Conservation (phyloP, 2,888 invertebrate species). For the Synanthedon formicaeformis region DNA sequence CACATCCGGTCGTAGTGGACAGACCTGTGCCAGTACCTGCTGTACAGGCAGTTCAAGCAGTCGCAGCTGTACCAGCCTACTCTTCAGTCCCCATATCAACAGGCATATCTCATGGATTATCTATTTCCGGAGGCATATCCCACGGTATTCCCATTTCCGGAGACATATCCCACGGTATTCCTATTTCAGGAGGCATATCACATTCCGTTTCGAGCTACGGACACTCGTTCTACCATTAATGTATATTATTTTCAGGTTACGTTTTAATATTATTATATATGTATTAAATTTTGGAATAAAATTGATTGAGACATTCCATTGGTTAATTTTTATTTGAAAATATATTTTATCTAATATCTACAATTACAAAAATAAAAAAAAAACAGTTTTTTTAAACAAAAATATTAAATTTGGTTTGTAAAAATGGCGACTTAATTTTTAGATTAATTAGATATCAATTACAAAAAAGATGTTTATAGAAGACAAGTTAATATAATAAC, state of each 20-base stretch:
- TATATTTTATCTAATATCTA: no score
- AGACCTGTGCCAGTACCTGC: slow-evolving; percentile 44
- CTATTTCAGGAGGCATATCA: neutral
- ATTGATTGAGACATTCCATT: slow-evolving; percentile 1
- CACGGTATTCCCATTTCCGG: neutral
- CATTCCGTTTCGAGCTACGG: neutral
- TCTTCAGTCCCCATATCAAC: neutral
- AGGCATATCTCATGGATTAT: neutral
- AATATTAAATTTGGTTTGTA: no score
- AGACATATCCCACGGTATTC: neutral
- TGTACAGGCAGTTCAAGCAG: slow-evolving; percentile 39
- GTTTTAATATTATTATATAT: neutral
- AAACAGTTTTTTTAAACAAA: no score
- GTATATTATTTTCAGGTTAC: neutral
- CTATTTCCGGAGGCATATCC: neutral
- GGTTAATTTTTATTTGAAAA: neutral
- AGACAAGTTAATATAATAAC: no score
- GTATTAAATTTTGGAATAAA: slow-evolving; percentile 4
- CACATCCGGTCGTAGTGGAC: slow-evolving; percentile 29
- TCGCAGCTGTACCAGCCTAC: slow-evolving; percentile 15
- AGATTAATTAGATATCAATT: no score
- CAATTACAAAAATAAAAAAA: no score
- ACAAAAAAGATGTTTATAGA: no score
- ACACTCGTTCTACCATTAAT: neutral
- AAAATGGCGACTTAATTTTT: no score